These are phyloP conservation scores for Zonitis immaculata DNA, from an alignment of 2,888 invertebrate species.

Conservation along the genomic window DNA sequence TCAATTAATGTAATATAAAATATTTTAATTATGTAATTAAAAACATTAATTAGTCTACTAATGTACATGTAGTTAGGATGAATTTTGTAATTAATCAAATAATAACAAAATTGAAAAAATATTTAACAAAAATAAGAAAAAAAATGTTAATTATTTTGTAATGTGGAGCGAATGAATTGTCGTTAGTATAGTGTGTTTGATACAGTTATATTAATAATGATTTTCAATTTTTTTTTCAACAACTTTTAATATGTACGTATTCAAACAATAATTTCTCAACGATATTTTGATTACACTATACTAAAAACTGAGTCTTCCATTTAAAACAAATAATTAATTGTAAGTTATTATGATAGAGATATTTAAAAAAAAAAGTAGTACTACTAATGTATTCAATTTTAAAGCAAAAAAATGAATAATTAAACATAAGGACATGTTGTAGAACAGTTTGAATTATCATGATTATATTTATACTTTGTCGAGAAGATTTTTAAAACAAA, in stretches of 20 bases:
- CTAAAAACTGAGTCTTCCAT: conserved; percentile 51
- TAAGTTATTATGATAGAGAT: conserved; percentile 41
- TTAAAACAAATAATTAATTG: conserved; percentile 51
- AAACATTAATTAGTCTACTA: conserved; percentile 23
- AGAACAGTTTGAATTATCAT: conserved; percentile 35
- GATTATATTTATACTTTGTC: conserved; percentile 46
- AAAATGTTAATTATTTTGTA: conserved; percentile 24
- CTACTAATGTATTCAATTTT: conserved; percentile 38
- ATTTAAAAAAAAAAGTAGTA: conserved; percentile 26
- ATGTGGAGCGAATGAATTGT: conserved; percentile 27
- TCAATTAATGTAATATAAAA: conserved; percentile 17
- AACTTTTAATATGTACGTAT: conserved; percentile 13
- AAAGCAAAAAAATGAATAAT: conserved; percentile 24
- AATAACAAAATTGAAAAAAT: conserved; percentile 23
- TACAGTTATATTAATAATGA: conserved; percentile 30
- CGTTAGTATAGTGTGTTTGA: conserved; percentile 40
- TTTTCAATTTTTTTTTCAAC: background rate
- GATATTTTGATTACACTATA: conserved; percentile 35
- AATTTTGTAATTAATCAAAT: conserved; percentile 18
- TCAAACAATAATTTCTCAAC: conserved; percentile 19
- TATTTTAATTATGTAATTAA: conserved; percentile 16
- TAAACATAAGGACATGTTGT: conserved; percentile 29
- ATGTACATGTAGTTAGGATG: conserved; percentile 21
- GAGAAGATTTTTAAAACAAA: conserved; percentile 13
- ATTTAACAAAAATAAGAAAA: conserved; percentile 23